Percentiles rank a stretch among this genome's conserved stretches.
These are phyloP conservation scores for Acanthochromis polyacanthus DNA, from an alignment of 2,113 vertebrate genomes.

Conservation along the genomic window DNA sequence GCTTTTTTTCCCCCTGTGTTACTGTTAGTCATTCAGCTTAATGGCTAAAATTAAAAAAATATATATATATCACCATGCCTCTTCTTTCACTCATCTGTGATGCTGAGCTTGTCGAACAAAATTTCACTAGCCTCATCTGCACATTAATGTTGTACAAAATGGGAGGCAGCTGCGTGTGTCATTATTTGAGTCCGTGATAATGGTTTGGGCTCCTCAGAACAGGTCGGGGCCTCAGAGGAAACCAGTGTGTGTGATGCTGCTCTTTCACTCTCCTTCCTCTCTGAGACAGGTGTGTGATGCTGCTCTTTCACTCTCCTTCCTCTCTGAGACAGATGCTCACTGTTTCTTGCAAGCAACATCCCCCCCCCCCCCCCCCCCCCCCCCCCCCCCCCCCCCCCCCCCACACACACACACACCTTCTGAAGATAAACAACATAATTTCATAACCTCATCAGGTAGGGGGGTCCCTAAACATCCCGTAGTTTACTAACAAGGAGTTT, in stretches of 20 bases:
- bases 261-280: background rate
- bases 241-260: background rate
- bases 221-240: constrained; percentile 2
- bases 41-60: background rate
- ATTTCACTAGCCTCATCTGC: constrained; percentile 32
- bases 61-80: background rate
- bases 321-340: constrained; percentile 31
- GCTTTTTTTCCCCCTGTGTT: background rate
- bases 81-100: constrained; percentile 13
- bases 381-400: too few species aligned
- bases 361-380: too few species aligned
- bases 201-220: constrained; percentile 13
- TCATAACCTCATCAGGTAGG: constrained; percentile 40
- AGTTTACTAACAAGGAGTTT: constrained; percentile 55
- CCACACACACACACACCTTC: too few species aligned
- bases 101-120: constrained; percentile 9
- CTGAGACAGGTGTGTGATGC: background rate
- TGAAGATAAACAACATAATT: constrained; percentile 31
- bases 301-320: background rate
- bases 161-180: constrained; percentile 41
- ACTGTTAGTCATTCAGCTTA: background rate
- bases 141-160: constrained; percentile 40
- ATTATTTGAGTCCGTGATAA: constrained; percentile 21
- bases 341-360: constrained; percentile 1
- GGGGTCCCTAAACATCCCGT: constrained; percentile 30